Evolutionary conservation across 2,797 vertebrate species (phyloP), one percentile per base, ranked within the genome.

Genomic region (Typhlichthys eigenmanni): DNA sequence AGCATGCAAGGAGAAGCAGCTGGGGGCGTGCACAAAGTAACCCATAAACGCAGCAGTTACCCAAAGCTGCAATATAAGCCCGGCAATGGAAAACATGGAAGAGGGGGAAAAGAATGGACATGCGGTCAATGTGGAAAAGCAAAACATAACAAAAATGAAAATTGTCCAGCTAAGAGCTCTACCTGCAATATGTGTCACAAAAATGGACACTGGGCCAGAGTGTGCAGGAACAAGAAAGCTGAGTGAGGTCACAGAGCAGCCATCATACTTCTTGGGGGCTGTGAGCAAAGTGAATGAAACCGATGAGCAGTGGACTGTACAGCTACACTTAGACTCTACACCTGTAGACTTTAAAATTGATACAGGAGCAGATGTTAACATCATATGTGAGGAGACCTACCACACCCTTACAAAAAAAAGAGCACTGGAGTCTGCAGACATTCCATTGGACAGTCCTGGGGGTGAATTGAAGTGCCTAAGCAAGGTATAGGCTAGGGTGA

Each of bases 401-500:
- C 54, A 55, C 11, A 32, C 54, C 32, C 54, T 55, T 13, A 34
- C 3, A 11, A 32, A 12, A 38, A 38, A 38, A 56, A 29, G 16
- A 43, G 29, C 52, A 54, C 7, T 29, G 10, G 8, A 24, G 9
- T 19, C 50, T 60, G 56, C 49, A 48, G 49, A 38, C 5, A 64
- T 59, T 4, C 49, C 55, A 48, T 3, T 55, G 13, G 62, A 64
- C 12, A 65, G 56, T 19, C 24, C 56, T 50, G 38, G 61, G 50
- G 49, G 56, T 1, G 24, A 64, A 32, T 32, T 64, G 48, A 58
- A 57, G 58, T 60, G 58, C 47, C 47, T 32, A 50, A 47, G 68
- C 29, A 47, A 58, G 49, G 1, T 66, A 34, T 48, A 58, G 58
- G 58, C 58, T 48, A 57, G 63, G 47, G 53, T 71, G 45, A 52